These are phyloP conservation scores for Bilobella aurantiaca DNA, from an alignment of 1,140 invertebrate species.

Conservation along the genomic window DNA sequence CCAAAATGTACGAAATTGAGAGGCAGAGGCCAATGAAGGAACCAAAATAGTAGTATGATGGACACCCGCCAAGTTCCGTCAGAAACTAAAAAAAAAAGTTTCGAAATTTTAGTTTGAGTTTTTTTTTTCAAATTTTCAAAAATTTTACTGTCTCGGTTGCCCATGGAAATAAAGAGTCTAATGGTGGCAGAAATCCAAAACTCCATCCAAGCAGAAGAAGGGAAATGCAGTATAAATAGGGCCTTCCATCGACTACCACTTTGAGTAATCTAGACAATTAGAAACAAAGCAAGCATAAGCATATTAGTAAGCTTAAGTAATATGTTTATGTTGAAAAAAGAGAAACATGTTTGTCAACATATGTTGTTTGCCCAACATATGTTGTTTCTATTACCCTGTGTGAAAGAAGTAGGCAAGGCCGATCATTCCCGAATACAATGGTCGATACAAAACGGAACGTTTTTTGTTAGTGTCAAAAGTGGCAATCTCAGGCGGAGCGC, in stretches of 20 bases:
- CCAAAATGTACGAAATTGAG: conserved; percentile 3
- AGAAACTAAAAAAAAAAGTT: background rate
- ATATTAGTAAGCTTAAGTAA: too few species aligned
- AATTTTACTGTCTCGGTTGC: background rate
- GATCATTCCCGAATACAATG: background rate
- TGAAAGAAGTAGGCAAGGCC: background rate
- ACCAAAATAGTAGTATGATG: conserved; percentile 20
- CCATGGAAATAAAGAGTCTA: background rate
- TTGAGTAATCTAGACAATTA: too few species aligned
- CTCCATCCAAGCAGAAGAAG: background rate
- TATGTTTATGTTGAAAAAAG: too few species aligned
- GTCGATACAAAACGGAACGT: background rate
- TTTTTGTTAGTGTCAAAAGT: background rate
- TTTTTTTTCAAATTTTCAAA: background rate
- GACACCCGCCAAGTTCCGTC: background rate
- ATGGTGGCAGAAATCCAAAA: background rate
- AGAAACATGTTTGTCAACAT: too few species aligned
- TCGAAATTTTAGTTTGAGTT: background rate
- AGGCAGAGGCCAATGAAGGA: conserved; percentile 18
- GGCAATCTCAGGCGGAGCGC: background rate
- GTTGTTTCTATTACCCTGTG: background rate
- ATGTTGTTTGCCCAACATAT: too few species aligned
- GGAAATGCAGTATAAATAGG: background rate
- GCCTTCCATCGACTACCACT: too few species aligned
- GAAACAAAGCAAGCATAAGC: too few species aligned